phyloP scores from a whole-genome alignment of 2,888 invertebrate species.

The Xestobium rufovillosum region DNA sequence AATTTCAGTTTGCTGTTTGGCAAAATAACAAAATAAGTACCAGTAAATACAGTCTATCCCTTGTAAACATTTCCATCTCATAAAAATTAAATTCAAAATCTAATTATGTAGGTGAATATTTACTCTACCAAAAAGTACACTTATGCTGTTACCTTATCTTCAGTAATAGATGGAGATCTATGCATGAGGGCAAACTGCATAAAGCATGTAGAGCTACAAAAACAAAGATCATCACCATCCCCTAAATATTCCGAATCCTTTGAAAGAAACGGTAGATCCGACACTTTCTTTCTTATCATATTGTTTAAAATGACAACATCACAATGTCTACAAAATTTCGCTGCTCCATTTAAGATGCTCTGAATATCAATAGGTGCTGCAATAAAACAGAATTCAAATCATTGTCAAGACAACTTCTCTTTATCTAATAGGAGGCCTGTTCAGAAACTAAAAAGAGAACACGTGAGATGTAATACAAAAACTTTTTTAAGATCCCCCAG shows the following conservation, averaged over 20 bases:
- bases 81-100: no score
- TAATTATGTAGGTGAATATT: no score
- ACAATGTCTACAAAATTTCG: slow-evolving; percentile 88
- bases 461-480: no score
- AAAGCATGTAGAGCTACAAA: slow-evolving; percentile 86
- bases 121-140: no score
- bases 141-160: slow-evolving; percentile 55
- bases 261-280: slow-evolving; percentile 66
- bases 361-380: slow-evolving; percentile 76
- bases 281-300: slow-evolving; percentile 69
- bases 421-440: no score
- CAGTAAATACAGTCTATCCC: no score
- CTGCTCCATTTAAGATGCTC: slow-evolving; percentile 81
- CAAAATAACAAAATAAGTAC: no score
- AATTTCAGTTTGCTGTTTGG: no score
- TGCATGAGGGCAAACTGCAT: slow-evolving; percentile 72
- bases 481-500: no score
- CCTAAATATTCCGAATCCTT: slow-evolving; percentile 54
- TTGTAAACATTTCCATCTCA: no score
- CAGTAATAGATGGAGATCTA: slow-evolving; percentile 48
- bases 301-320: slow-evolving; percentile 84
- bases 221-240: slow-evolving; percentile 64
- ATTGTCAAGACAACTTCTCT: slow-evolving; percentile 7
- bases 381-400: slow-evolving; percentile 23
- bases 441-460: no score